Conservation (phyloP, 1,140 invertebrate species). For the Psilanteris sp. region DNA sequence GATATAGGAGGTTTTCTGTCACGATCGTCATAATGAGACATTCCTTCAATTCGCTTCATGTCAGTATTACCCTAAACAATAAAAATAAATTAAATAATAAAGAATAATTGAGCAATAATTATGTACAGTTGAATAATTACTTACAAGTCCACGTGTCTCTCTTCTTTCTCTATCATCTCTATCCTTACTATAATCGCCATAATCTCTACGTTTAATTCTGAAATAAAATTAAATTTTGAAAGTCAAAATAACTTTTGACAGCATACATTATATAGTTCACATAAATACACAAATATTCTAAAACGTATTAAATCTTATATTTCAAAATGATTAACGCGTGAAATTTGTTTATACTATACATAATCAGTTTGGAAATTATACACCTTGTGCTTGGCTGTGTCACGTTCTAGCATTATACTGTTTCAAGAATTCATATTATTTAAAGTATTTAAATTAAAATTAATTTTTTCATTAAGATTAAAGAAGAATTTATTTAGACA, state of each 20-base stretch:
- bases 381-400: too few relatives aligned
- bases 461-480: too few relatives aligned
- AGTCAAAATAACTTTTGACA: too few relatives aligned
- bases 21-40: conserved; percentile 8
- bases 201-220: conserved; percentile 12
- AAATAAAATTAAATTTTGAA: conserved; percentile 1
- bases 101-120: conserved; percentile 15
- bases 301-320: too few relatives aligned
- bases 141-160: conserved; percentile 56
- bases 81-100: conserved; percentile 7
- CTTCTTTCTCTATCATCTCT: conserved; percentile 23
- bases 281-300: too few relatives aligned
- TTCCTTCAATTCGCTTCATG: conserved; percentile 4
- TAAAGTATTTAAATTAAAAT: background rate
- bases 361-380: too few relatives aligned
- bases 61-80: conserved; percentile 7
- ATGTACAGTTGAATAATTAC: too few relatives aligned
- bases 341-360: background rate
- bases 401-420: too few relatives aligned
- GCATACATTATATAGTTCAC: too few relatives aligned
- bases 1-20: conserved; percentile 8
- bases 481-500: too few relatives aligned
- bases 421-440: too few relatives aligned
- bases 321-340: too few relatives aligned
- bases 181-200: conserved; percentile 31